Conservation (phyloP, 1,140 invertebrate species). For the Thaumetopoea pityocampa region DNA sequence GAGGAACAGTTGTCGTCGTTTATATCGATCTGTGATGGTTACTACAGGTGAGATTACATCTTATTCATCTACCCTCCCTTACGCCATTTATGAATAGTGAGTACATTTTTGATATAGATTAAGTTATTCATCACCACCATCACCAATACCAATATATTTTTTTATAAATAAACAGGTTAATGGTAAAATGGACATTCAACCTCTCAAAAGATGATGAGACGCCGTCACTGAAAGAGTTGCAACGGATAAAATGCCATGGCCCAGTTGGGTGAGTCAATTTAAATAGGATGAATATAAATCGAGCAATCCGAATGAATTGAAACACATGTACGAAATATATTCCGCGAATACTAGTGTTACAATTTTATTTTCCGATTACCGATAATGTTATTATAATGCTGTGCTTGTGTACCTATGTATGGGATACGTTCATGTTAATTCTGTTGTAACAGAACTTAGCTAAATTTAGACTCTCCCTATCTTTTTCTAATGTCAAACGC, state of each 20-base stretch:
- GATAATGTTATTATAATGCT: background rate
- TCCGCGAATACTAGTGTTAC: no score
- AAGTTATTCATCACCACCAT: no score
- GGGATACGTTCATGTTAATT: no score
- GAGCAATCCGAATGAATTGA: conserved; percentile 1
- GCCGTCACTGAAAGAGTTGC: conserved; percentile 85
- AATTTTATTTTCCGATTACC: no score
- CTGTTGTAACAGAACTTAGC: no score
- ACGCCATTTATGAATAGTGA: no score
- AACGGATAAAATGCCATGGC: conserved; percentile 88
- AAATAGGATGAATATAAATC: conserved; percentile 9
- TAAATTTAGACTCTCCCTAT: no score
- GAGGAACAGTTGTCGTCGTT: conserved; percentile 83
- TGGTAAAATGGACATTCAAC: conserved; percentile 93
- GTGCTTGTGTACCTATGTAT: conserved; percentile 2
- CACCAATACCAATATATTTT: background rate
- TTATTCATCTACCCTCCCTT: no score
- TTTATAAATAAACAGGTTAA: conserved; percentile 76
- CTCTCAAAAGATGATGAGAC: conserved; percentile 87
- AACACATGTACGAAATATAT: no score
- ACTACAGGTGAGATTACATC: conserved; percentile 85
- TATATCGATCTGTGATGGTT: conserved; percentile 89
- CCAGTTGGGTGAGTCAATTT: conserved; percentile 83
- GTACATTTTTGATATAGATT: no score
- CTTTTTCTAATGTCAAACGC: no score